Percentiles rank a stretch among this genome's conserved stretches.
phyloP scores from a whole-genome alignment of 2,113 vertebrate genomes.

The Willisornis vidua region DNA sequence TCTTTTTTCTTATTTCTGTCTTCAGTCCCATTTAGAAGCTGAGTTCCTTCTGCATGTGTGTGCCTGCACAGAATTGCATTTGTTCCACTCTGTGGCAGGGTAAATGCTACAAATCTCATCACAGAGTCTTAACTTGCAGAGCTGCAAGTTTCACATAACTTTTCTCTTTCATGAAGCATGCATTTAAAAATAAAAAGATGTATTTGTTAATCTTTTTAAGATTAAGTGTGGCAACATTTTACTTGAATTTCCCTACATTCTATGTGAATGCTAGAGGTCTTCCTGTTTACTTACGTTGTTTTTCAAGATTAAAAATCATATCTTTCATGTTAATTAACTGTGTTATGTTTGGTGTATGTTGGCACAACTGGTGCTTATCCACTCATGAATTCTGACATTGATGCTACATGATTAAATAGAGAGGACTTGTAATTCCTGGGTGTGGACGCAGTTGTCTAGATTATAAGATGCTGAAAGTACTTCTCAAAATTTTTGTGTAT shows the following conservation, averaged over 20 bases:
- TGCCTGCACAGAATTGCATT: slow-evolving; percentile 8
- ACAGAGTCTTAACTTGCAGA: not conserved
- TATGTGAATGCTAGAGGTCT: not conserved
- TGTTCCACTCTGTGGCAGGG: not conserved
- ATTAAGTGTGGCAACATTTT: not conserved
- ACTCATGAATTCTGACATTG: not conserved
- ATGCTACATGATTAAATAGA: not conserved
- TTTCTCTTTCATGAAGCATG: not conserved
- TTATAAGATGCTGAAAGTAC: not conserved
- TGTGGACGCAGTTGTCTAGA: not conserved
- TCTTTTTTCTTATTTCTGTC: not conserved
- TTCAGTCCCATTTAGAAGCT: not conserved
- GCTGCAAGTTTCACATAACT: not conserved
- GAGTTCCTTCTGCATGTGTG: not conserved
- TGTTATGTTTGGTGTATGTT: not conserved
- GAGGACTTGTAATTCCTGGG: not conserved
- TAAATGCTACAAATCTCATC: not conserved
- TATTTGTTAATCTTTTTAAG: not conserved
- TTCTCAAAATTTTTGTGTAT: not conserved
- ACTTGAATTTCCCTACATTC: not conserved
- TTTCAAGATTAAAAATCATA: not conserved
- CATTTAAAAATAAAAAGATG: not conserved
- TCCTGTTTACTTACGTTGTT: not conserved
- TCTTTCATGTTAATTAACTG: not conserved
- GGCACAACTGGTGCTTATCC: not conserved